phyloP scores from a whole-genome alignment of 2,113 vertebrate genomes.

The Burhinus oedicnemus region DNA sequence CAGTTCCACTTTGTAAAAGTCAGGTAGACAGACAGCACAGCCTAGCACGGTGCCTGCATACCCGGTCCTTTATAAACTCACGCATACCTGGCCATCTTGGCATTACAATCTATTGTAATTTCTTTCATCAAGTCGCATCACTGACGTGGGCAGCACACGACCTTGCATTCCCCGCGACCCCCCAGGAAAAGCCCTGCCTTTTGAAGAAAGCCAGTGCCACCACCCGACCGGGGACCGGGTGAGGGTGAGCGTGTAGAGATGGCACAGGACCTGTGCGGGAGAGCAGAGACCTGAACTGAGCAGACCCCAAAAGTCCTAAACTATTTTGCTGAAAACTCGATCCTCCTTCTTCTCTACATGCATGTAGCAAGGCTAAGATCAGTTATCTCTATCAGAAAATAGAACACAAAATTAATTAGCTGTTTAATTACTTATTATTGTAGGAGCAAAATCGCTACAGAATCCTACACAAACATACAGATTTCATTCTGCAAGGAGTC shows the following conservation, averaged over 20 bases:
- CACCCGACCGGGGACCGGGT: fast-evolving
- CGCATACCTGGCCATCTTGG: background rate
- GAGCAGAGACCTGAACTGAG: background rate
- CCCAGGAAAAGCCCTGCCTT: background rate
- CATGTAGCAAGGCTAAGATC: background rate
- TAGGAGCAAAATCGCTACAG: background rate
- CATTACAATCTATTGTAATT: background rate
- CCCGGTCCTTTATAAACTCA: background rate
- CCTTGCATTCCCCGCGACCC: too few species aligned
- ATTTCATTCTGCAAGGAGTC: background rate
- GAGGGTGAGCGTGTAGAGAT: fast-evolving
- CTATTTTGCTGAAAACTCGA: background rate
- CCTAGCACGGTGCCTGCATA: too few species aligned
- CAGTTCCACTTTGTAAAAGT: background rate
- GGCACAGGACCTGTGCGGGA: fast-evolving
- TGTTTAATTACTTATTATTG: background rate
- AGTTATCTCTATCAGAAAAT: background rate
- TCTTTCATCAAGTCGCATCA: background rate
- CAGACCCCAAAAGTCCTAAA: background rate
- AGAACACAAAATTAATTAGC: background rate
- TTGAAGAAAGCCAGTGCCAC: too few species aligned
- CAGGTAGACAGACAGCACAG: background rate
- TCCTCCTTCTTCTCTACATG: background rate
- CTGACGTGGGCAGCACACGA: too few species aligned
- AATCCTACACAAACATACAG: background rate